A percentile compares a stretch with the other conserved stretches of the same genome.
Conservation (phyloP, 1,140 invertebrate genomes). For the Cotesia typhae region DNA sequence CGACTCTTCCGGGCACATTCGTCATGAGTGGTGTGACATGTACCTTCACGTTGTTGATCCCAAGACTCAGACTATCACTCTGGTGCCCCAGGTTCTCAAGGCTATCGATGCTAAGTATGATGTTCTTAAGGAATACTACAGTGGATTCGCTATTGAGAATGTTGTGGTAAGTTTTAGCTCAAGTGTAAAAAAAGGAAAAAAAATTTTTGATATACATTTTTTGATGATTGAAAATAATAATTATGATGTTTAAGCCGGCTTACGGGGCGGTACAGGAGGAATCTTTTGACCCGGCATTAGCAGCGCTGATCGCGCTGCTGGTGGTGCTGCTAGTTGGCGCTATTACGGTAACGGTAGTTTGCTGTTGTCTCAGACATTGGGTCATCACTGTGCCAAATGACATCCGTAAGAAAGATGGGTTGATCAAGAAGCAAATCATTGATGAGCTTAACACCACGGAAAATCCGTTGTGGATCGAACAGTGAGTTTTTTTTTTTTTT, state of each 20-base stretch:
- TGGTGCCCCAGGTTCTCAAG: conserved; percentile 82
- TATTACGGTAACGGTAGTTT: conserved; percentile 86
- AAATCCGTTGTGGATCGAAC: conserved; percentile 93
- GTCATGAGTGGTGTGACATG: conserved; percentile 83
- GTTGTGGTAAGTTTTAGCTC: conserved; percentile 69
- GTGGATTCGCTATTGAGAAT: conserved; percentile 84
- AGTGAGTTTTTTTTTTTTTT: conserved; percentile 67
- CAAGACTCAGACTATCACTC: conserved; percentile 76
- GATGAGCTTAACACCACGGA: conserved; percentile 88
- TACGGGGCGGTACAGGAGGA: conserved; percentile 70
- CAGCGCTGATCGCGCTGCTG: conserved; percentile 84
- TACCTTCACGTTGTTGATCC: conserved; percentile 86
- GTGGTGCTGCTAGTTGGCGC: conserved; percentile 88
- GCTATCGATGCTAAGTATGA: conserved; percentile 87
- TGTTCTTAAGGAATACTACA: conserved; percentile 79
- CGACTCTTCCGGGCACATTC: conserved; percentile 74
- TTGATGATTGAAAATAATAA: too few species aligned
- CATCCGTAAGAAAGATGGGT: conserved; percentile 77
- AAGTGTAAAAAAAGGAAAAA: not conserved
- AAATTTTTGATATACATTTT: too few species aligned
- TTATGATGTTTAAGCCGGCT: conserved; percentile 59
- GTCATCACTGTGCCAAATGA: conserved; percentile 74
- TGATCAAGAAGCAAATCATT: conserved; percentile 84
- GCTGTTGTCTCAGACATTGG: conserved; percentile 88
- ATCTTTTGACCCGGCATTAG: conserved; percentile 84